Evolutionary conservation across 2,113 vertebrate species (phyloP), one percentile per base, ranked within the genome.

Genomic region (Microtus oregoni): DNA sequence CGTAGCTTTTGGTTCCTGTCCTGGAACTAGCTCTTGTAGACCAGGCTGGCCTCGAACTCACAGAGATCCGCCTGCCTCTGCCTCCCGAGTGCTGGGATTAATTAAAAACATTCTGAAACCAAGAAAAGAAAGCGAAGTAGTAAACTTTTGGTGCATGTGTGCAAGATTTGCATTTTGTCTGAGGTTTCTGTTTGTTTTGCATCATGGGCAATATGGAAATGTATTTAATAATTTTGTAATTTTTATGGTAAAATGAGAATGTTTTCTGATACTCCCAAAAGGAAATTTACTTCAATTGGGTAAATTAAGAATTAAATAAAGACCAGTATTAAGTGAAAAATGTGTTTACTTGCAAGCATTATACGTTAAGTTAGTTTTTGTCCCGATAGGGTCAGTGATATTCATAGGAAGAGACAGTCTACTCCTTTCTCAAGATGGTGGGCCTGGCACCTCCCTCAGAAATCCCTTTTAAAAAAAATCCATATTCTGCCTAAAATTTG

Each of bases 241-340:
- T 92, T 15, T 68, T 95, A 68, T 22, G 20, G 4, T 67, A 55
- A 26, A 88, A 94, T 86, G 35, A 73, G 83, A 55, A 94, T 32
- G 30, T 86, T 77, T 63, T 22, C 47, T 67, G 65, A 52, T 17
- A 91, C 35, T 28, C 26, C 63, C 41, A 83, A 92, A 94, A 68
- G 28, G 22, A 73, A 83, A 86, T 38, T 63, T 13, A 85, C 47
- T 94, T 83, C 35, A 73, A 67, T 47, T 41, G 52, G 61, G 30
- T 28, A 50, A 86, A 89, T 24, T 6, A 78, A 61, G 30, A 83
- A 26, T 58, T n/a, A n/a, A 86, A 38, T 22, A 32, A 68, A 52
- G 26, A 41, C 77, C 35, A 77, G 14, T 35, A 24, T 55, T 55
- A 44, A 2, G 9, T 67, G 44, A 32, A 41, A 81, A 22, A 12